Percentiles rank a stretch among this genome's conserved stretches.
phyloP scores from a whole-genome alignment of 2,888 invertebrate species.

The Drosophila sordidula region DNA sequence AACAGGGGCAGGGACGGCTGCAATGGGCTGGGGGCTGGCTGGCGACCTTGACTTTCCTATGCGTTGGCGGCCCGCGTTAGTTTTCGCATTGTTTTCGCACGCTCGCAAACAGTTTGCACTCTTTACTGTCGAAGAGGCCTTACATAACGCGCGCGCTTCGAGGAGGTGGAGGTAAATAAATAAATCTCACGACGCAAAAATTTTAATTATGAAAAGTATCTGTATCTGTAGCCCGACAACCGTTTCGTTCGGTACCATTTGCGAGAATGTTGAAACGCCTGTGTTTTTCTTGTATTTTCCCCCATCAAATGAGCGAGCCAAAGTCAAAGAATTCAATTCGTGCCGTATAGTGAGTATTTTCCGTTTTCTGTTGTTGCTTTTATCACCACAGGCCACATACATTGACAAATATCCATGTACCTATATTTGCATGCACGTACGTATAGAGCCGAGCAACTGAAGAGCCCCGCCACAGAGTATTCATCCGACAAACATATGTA shows the following conservation, averaged over 20 bases:
- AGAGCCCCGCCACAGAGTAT: slow-evolving; percentile 10
- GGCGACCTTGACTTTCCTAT: slow-evolving; percentile 74
- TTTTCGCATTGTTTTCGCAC: slow-evolving; percentile 52
- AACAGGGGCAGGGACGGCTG: not conserved
- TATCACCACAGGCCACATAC: slow-evolving; percentile 41
- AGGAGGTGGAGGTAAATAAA: slow-evolving; percentile 62
- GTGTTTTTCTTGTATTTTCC: slow-evolving; percentile 55
- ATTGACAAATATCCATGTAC: slow-evolving; percentile 4
- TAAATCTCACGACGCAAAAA: slow-evolving; percentile 68
- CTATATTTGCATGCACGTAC: not conserved
- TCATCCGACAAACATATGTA: slow-evolving; percentile 1
- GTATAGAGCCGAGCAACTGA: slow-evolving; percentile 3
- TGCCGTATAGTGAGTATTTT: slow-evolving; percentile 34
- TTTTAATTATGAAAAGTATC: slow-evolving; percentile 72
- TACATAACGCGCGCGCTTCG: slow-evolving; percentile 59
- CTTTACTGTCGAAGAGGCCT: slow-evolving; percentile 44
- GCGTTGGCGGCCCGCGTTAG: slow-evolving; percentile 51
- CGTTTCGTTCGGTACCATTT: slow-evolving; percentile 63
- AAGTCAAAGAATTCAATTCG: slow-evolving; percentile 53
- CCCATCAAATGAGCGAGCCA: slow-evolving; percentile 60
- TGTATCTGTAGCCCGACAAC: slow-evolving; percentile 45
- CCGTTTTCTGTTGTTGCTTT: slow-evolving; percentile 28
- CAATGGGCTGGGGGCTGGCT: slow-evolving; percentile 2
- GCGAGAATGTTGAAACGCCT: slow-evolving; percentile 72
- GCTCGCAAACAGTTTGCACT: slow-evolving; percentile 36